Evolutionary conservation across 2,797 vertebrate species (phyloP), one percentile per base, ranked within the genome.

Genomic region (Sciurus carolinensis): DNA sequence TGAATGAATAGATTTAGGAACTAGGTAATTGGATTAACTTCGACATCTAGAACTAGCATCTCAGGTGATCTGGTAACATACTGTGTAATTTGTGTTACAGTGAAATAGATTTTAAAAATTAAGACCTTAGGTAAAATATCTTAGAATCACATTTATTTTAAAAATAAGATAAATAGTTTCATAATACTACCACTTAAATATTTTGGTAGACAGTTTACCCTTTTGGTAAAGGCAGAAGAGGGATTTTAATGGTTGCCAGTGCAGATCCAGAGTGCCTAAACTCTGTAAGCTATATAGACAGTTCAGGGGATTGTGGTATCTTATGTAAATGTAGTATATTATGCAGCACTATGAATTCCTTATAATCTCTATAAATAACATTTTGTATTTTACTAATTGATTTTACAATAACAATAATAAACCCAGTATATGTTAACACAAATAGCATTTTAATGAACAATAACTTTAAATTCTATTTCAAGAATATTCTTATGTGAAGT

Each of bases 1-100:
- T 94, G 69, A 96, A 92, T 95, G 77, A 95, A 62, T 90, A 83
- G 47, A 77, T 96, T 97, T 96, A 91, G 67, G 50, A 84, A 52
- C 59, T 89, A 96, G 59, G 76, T 95, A 84, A 93, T 94, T 96
- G 75, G 20, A 86, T 88, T 90, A 97, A 81, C 47, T 85, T 54
- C 90, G 52, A 79, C 64, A 93, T 95, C 22, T 86, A 92, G 62
- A 95, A 54, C 33, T 86, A 76, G 15, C 50, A 84, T 96, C 44
- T 82, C 90, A 93, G 39, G 57, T 73, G 44, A 91, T 93, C 33
- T 91, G 87, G 54, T 57, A 94, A 81, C 52, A 50, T 67, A 77
- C 28, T 93, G 15, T 91, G 89, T 13, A 96, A 80, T 69, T 91
- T 64, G 73, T 77, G 33, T 91, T 89, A 75, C 11, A 95, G 33